Evolutionary conservation across 2,797 vertebrate species (phyloP).

Genomic region (Mycteria americana): DNA sequence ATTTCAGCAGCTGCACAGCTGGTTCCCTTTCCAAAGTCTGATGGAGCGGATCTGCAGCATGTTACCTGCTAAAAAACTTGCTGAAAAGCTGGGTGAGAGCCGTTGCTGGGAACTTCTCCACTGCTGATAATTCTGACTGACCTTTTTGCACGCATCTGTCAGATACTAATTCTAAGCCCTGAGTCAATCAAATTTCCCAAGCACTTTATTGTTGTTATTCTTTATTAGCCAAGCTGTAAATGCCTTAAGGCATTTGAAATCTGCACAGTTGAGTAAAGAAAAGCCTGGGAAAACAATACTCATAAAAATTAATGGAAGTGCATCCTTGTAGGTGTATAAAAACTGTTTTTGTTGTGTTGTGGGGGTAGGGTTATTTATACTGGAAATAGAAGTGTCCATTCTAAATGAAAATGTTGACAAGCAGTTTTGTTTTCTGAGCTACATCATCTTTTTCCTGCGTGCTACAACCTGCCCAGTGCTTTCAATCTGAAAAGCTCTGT

Average conservation of each 20-base stretch:
- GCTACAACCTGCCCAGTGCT: neutral
- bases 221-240: neutral
- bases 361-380: neutral
- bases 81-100: neutral
- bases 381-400: neutral
- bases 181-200: neutral
- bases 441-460: neutral
- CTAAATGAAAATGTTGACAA: neutral
- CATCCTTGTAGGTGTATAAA: neutral
- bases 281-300: neutral
- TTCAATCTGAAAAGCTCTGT: neutral
- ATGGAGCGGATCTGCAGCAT: rapidly evolving
- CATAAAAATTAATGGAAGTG: neutral
- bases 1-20: neutral
- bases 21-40: neutral
- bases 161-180: neutral
- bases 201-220: neutral
- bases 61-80: neutral
- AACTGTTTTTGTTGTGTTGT: neutral
- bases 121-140: neutral
- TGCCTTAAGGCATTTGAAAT: neutral
- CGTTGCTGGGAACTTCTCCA: neutral
- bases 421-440: neutral
- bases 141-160: neutral
- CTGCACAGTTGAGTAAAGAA: neutral